Base-by-base conservation (phyloP, 2,888 invertebrate species). In the Pyrrhosoma nymphula region DNA sequence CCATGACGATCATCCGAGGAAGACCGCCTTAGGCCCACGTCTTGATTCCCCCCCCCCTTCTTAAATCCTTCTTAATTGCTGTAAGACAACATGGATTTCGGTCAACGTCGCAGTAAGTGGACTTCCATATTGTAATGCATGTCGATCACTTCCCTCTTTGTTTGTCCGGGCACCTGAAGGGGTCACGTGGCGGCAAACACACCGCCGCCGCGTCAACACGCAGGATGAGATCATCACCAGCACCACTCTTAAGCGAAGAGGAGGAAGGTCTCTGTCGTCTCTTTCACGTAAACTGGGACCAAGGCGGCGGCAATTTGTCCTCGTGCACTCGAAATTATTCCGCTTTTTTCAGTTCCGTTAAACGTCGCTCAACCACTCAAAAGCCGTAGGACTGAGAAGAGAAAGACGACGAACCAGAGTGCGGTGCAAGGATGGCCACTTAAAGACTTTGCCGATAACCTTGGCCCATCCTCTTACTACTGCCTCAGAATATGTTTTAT, bases 21-120 rank as follows among this genome's bases (percentile, higher is more conserved):
- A n/a, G n/a, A n/a, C n/a, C n/a, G n/a, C 26, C 69, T 47, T 47
- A n/a, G n/a, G 69, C n/a, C 4, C n/a, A 69, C n/a, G 69, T 69
- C 69, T 69, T 69, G 69, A 26, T 69, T 8, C 12, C 69, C 20
- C 18, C n/a, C 12, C 69, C 20, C 18, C n/a, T 12, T 69, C 69
- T 69, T 23, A 69, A n/a, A 69, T n/a, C n/a, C 69, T 69, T 23
- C 69, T n/a, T 69, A 69, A 69, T 69, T 69, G 69, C n/a, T 69
- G 69, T 69, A 69, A 69, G n/a, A n/a, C 69, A 69, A 69, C 60
- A 60, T 60, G 69, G n/a, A 69, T 69, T 69, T 69, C 69, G 69
- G 69, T n/a, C 69, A 26, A 69, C 69, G 69, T n/a, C n/a, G n/a
- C n/a, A 26, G 69, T 0, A n/a, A n/a, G 60, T n/a, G 26, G 26